These are phyloP conservation scores for Drosophila aff. DNA, from an alignment of 1,140 invertebrate genomes.

Conservation along the genomic window DNA sequence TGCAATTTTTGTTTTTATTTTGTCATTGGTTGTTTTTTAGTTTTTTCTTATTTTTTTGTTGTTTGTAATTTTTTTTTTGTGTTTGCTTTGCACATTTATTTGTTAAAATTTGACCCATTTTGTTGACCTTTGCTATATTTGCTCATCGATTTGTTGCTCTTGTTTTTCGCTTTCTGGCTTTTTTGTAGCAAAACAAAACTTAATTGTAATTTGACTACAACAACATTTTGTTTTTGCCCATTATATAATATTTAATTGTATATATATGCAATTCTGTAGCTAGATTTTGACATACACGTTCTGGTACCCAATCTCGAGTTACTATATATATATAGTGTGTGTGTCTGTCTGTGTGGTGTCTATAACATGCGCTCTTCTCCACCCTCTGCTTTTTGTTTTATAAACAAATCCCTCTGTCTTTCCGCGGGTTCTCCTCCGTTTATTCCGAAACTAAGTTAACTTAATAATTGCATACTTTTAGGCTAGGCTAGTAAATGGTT, in stretches of 20 bases:
- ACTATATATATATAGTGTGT: slow-evolving; percentile 24
- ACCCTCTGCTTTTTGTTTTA: slow-evolving; percentile 65
- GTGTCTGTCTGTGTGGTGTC: slow-evolving; percentile 33
- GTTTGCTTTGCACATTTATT: slow-evolving; percentile 55
- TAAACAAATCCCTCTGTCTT: slow-evolving; percentile 49
- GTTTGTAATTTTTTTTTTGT: slow-evolving; percentile 9
- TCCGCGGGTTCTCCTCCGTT: slow-evolving; percentile 4
- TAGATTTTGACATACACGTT: slow-evolving; percentile 74
- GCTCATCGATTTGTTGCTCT: slow-evolving; percentile 41
- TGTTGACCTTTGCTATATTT: slow-evolving; percentile 67
- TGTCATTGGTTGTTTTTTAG: slow-evolving; percentile 27
- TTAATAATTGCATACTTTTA: slow-evolving; percentile 81
- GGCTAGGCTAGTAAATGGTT: slow-evolving; percentile 79
- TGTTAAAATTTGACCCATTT: slow-evolving; percentile 70
- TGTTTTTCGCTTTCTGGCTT: slow-evolving; percentile 39
- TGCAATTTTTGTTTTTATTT: slow-evolving; percentile 47
- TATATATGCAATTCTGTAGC: slow-evolving; percentile 80
- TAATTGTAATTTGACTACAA: slow-evolving; percentile 83
- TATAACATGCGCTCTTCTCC: slow-evolving; percentile 39
- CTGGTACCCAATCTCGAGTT: slow-evolving; percentile 35
- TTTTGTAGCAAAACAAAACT: slow-evolving; percentile 79
- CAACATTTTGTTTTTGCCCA: slow-evolving; percentile 80
- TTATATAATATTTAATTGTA: slow-evolving; percentile 73
- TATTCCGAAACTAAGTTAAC: slow-evolving; percentile 66
- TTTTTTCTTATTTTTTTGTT: slow-evolving; percentile 7